Evolutionary conservation across 2,797 vertebrate genomes (phyloP).

Genomic region (Antrozous pallidus): DNA sequence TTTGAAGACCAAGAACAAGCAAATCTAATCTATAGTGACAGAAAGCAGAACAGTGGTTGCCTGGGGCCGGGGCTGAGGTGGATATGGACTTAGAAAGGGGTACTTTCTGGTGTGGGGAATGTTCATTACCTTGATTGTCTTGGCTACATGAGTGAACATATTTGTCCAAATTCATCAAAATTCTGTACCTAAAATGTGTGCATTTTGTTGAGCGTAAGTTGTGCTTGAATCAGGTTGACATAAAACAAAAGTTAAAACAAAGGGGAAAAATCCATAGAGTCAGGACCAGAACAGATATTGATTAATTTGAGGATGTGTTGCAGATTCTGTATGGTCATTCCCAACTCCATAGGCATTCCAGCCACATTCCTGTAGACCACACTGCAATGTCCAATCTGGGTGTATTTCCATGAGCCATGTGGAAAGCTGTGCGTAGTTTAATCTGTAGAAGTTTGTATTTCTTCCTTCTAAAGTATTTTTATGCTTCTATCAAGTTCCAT

Average conservation of each 20-base stretch:
- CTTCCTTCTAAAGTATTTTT: not conserved
- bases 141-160: not conserved
- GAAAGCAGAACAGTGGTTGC: not conserved
- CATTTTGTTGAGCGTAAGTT: not conserved
- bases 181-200: not conserved
- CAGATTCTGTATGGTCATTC: not conserved
- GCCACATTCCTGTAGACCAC: not conserved
- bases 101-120: not conserved
- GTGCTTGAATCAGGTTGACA: not conserved
- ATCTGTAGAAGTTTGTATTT: not conserved
- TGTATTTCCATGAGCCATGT: not conserved
- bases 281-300: not conserved
- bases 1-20: not conserved
- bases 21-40: constrained; percentile 5
- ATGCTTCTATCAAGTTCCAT: not conserved
- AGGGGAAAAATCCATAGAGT: not conserved
- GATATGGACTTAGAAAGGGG: not conserved
- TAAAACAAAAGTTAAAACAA: not conserved
- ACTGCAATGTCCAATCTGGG: not conserved
- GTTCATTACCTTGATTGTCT: not conserved
- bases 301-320: not conserved
- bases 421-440: not conserved
- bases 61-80: fast-evolving
- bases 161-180: constrained; percentile 22
- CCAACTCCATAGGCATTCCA: not conserved